A percentile compares a stretch with the other conserved stretches of the same genome.
Conservation (phyloP, 2,113 vertebrate species). For the Gracilinanus agilis region DNA sequence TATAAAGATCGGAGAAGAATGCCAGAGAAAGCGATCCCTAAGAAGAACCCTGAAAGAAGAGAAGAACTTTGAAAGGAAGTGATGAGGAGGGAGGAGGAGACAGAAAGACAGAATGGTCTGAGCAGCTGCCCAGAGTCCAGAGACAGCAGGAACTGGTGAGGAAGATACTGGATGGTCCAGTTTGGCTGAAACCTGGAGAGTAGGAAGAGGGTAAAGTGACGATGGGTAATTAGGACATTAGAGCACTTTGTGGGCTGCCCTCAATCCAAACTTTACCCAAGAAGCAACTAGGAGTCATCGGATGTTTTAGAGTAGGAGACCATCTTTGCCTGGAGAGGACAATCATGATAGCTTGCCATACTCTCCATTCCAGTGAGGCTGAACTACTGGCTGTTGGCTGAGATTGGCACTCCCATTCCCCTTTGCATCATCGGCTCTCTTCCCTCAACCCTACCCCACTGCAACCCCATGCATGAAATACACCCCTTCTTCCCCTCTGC, state of each 20-base stretch:
- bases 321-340: too few species aligned
- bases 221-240: background rate
- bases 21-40: background rate
- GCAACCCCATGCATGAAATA: background rate
- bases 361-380: background rate
- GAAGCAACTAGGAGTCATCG: background rate
- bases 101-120: background rate
- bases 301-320: background rate
- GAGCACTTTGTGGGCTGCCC: background rate
- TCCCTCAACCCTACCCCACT: background rate
- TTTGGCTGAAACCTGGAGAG: background rate
- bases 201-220: background rate
- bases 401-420: background rate
- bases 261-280: background rate
- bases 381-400: background rate
- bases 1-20: background rate
- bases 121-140: background rate
- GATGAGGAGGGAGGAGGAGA: background rate
- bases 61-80: background rate
- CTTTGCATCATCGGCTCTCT: background rate
- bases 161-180: background rate
- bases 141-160: background rate
- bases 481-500: background rate
- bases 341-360: background rate
- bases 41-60: background rate